Conservation (phyloP, 2,797 vertebrate species). For the Zenarchopterus dispar region DNA sequence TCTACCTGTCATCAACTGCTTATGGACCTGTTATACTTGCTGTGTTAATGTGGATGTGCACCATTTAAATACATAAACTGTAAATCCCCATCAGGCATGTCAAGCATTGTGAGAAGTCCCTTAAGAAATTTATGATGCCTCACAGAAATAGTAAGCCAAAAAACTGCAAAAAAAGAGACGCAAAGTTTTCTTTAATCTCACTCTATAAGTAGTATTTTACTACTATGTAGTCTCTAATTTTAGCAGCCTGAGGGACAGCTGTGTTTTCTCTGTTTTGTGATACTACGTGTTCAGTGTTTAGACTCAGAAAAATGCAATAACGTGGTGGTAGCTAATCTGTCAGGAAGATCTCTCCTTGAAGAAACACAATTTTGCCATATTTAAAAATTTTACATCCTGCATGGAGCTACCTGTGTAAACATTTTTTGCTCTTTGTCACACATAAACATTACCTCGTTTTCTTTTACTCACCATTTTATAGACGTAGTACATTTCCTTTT, state of each 20-base stretch:
- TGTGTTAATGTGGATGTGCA: too few species aligned
- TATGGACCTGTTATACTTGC: too few species aligned
- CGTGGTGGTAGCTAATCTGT: background rate
- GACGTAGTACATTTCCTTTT: background rate
- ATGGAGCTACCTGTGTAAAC: conserved; percentile 11
- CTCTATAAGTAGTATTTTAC: too few species aligned
- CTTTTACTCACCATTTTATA: background rate
- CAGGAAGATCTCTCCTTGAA: conserved; percentile 14
- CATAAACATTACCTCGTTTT: background rate
- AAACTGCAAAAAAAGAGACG: too few species aligned
- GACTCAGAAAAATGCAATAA: conserved; percentile 27
- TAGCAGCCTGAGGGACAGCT: too few species aligned
- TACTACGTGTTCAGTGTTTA: background rate
- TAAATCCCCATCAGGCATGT: too few species aligned
- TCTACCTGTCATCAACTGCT: background rate
- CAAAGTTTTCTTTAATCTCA: too few species aligned
- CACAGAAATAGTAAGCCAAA: too few species aligned
- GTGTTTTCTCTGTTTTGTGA: conserved; percentile 15
- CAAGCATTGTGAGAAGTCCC: too few species aligned
- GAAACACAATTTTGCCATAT: conserved; percentile 40
- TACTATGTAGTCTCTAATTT: too few species aligned
- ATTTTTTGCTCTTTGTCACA: background rate
- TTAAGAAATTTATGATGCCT: too few species aligned
- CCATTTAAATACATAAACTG: too few species aligned
- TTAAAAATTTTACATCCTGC: conserved; percentile 3